Evolutionary conservation across 2,888 invertebrate genomes (phyloP), one percentile per base, ranked within the genome.

Genomic region (Mimas tiliae): DNA sequence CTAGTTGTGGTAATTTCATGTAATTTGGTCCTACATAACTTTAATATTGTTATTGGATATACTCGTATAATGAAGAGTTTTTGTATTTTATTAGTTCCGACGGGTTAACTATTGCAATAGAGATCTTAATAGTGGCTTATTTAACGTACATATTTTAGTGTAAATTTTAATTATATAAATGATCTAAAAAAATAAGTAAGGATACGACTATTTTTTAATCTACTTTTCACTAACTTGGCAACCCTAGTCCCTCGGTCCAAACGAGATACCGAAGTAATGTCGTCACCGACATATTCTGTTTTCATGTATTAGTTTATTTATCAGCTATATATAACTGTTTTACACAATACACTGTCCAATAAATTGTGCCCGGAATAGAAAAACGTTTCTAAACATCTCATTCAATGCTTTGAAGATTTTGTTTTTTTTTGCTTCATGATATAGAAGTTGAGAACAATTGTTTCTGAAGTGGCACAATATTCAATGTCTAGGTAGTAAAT

Each of bases 211-310:
- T 27, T 27, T 27, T 27, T 27, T 27, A 27, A 1, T 27, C 4
- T 27, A 27, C 27, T 27, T 27, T 4, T 27, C 27, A 27, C 27
- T 4, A 27, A 27, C 1, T 27, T 3, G 27, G 4, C 19, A 42
- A 19, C 58, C 58, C 58, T 58, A 42, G 58, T 58, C 12, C 11
- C 38, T 38, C 12, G 11, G 19, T 58, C 42, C 42, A 42, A 42
- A 55, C 55, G 58, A 58, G 58, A 58, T 42, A 58, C 42, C 58
- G 58, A 14, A 38, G 16, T 58, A 58, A 16, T 58, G 58, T 19
- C 58, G 38, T 42, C 58, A 42, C 9, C 19, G 0, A 58, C 58
- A 19, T 19, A 58, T 19, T 38, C 14, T 58, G 58, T 19, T 58
- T 42, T 58, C 55, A 58, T 16, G 53, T 42, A n/a, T 58, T 58